Evolutionary conservation across 2,113 vertebrate species (phyloP).

Genomic region (Mesocricetus auratus): DNA sequence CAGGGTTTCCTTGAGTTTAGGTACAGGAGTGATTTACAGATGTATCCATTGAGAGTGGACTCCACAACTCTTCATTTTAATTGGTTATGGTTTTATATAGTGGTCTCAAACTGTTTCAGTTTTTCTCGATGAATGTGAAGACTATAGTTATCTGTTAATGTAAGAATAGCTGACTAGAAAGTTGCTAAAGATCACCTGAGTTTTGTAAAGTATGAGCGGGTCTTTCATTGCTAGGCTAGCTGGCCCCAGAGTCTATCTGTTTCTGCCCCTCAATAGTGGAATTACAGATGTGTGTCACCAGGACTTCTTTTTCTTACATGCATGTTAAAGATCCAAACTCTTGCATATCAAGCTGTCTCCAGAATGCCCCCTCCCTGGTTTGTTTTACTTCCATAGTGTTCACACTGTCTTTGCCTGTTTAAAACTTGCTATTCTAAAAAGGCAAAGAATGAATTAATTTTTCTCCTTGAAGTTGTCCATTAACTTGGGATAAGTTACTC

Average conservation of each 20-base stretch:
- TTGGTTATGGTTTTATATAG: not conserved
- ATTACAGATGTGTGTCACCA: not conserved
- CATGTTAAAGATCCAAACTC: not conserved
- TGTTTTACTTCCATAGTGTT: not conserved
- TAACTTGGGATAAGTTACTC: not conserved
- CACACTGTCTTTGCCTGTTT: not conserved
- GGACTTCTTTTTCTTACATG: not conserved
- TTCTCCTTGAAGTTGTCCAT: conserved; percentile 1
- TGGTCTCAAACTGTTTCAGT: not conserved
- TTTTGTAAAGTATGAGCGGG: no score
- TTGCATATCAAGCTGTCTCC: not conserved
- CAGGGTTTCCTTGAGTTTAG: not conserved
- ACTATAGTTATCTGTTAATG: not conserved
- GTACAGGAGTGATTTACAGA: not conserved
- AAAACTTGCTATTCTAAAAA: not conserved
- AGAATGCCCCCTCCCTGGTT: not conserved
- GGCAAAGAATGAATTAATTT: not conserved
- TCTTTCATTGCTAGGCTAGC: not conserved
- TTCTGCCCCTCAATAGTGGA: not conserved
- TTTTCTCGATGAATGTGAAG: not conserved
- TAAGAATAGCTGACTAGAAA: not conserved
- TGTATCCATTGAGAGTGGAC: not conserved
- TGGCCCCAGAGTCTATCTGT: not conserved
- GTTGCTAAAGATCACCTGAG: not conserved
- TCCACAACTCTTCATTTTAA: not conserved